Percentiles rank a stretch among this genome's conserved stretches.
These are phyloP conservation scores for Drosophila mayri DNA, from an alignment of 1,140 invertebrate genomes.

Conservation along the genomic window DNA sequence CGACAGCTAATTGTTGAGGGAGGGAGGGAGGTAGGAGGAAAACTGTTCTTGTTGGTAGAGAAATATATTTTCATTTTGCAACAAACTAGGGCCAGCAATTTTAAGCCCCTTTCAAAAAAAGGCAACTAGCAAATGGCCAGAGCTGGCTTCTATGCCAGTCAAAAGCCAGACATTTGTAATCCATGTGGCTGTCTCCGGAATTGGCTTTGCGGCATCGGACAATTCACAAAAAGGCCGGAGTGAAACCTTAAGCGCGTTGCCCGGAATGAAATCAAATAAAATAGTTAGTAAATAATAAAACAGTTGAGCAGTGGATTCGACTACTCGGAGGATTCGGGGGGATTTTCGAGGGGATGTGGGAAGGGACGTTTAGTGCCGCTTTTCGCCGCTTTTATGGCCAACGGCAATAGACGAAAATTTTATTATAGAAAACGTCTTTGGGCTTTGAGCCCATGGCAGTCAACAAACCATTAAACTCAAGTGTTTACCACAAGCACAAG, in stretches of 20 bases:
- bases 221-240: constrained; percentile 34
- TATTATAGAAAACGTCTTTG: constrained; percentile 72
- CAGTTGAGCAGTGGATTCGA: constrained; percentile 63
- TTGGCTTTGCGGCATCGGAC: constrained; percentile 53
- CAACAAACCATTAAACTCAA: constrained; percentile 83
- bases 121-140: constrained; percentile 14
- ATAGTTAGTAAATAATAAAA: constrained; percentile 84
- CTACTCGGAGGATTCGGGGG: not conserved
- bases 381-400: constrained; percentile 70
- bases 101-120: constrained; percentile 43
- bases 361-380: constrained; percentile 54
- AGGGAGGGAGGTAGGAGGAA: too few relatives aligned
- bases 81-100: constrained; percentile 18
- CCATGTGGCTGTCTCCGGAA: constrained; percentile 45
- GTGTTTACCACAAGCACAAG: constrained; percentile 79
- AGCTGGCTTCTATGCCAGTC: constrained; percentile 34
- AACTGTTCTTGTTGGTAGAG: not conserved
- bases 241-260: constrained; percentile 57
- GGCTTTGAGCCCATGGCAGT: constrained; percentile 58
- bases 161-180: constrained; percentile 53
- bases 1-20: constrained; percentile 64
- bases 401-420: constrained; percentile 71
- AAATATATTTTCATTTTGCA: constrained; percentile 28
- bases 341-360: constrained; percentile 14
- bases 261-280: constrained; percentile 80